Conservation (phyloP, 1,140 invertebrate genomes). For the Drosophila fuyamai region DNA sequence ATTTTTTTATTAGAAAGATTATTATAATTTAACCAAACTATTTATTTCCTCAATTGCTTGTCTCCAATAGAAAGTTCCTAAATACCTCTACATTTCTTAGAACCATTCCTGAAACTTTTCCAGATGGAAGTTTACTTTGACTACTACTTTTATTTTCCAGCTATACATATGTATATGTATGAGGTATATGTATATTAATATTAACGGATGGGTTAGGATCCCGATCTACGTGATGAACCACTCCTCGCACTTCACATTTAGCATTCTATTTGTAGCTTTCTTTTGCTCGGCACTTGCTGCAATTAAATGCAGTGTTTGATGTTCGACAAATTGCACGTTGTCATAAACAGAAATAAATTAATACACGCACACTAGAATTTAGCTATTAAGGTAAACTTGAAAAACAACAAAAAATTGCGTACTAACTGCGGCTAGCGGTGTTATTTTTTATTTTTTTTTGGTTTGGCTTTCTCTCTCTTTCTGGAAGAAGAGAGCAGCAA, state of each 20-base stretch:
- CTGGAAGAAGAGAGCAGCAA: conserved; percentile 29
- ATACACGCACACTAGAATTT: conserved; percentile 15
- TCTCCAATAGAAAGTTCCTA: too few species aligned
- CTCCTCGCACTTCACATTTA: conserved; percentile 18
- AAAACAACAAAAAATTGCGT: conserved; percentile 48
- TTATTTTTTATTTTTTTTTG: conserved; percentile 34
- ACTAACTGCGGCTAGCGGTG: conserved; percentile 66
- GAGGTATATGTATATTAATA: not conserved
- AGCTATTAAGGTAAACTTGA: conserved; percentile 40
- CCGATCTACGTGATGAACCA: conserved; percentile 34
- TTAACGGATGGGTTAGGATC: conserved; percentile 5
- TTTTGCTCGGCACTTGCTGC: conserved; percentile 20
- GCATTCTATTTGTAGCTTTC: conserved; percentile 28
- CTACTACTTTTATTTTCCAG: too few species aligned
- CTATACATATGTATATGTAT: not conserved
- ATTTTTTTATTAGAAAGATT: too few species aligned
- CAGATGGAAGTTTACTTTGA: not conserved
- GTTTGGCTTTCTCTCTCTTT: conserved; percentile 47
- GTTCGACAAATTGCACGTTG: conserved; percentile 63
- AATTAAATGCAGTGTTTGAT: conserved; percentile 32
- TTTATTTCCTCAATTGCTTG: too few species aligned
- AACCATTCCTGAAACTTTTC: not conserved
- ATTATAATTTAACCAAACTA: too few species aligned
- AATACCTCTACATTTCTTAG: too few species aligned
- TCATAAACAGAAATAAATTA: conserved; percentile 51